These are phyloP conservation scores for Dolichallabes microphthalmus DNA, from an alignment of 2,113 vertebrate species.

Conservation along the genomic window DNA sequence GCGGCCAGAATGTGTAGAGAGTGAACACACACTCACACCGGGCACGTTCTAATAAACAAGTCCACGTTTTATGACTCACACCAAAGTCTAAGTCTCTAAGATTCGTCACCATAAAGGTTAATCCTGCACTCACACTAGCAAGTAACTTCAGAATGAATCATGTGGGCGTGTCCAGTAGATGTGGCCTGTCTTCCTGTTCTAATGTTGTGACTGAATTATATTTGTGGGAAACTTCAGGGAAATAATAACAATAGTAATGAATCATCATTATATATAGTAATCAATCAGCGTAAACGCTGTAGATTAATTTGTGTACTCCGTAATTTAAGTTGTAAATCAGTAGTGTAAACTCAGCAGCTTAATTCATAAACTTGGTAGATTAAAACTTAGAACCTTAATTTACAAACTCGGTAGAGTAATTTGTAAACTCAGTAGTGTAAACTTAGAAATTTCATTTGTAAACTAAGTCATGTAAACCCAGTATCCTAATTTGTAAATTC, in stretches of 20 bases:
- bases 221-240: background rate
- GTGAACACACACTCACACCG: background rate
- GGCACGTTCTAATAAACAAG: background rate
- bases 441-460: too few species aligned
- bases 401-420: background rate
- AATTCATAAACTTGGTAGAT: background rate
- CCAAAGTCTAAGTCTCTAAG: background rate
- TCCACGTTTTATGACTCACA: background rate
- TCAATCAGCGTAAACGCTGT: too few species aligned
- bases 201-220: background rate
- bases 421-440: background rate
- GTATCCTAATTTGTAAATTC: too few species aligned
- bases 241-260: background rate
- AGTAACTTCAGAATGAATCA: background rate
- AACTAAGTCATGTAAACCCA: too few species aligned
- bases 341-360: background rate
- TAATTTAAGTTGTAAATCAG: background rate
- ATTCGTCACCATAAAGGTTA: background rate
- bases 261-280: too few species aligned
- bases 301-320: too few species aligned
- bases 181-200: background rate
- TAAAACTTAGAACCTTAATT: too few species aligned
- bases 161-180: background rate
- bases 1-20: background rate
- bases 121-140: background rate